Base-by-base conservation (phyloP, 2,113 vertebrate genomes). In the Cyprinus carpio region DNA sequence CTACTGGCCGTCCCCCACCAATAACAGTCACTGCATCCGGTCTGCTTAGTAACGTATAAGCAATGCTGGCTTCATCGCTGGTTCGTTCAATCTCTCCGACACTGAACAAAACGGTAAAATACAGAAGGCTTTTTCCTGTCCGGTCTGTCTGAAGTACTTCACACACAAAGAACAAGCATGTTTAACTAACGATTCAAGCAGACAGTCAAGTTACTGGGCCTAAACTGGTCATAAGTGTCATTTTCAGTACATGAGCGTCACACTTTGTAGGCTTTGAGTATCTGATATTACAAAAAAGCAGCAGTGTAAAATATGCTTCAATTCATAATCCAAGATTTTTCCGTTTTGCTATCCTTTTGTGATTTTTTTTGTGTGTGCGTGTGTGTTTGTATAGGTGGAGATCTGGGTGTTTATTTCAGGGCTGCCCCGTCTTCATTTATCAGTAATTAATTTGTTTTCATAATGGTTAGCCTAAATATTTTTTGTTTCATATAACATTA, bases 141-240 rank as follows among this genome's bases (percentile, higher is more conserved):
- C 77, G 86, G 84, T 81, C 67, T 86, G 82, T 90, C 84, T 82
- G 83, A 65, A 78, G 82, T 88, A 87, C 86, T 87, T 90, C 88
- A 89, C 85, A 85, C 84, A 64, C 62, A 29, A 69, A 83, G 71
- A 85, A 81, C 79, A 78, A 27, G 43, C 85, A 89, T 89, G 88
- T 91, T 92, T 89, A 90, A 89, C 85, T 87, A 85, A 76, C 83
- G 83, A 85, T 87, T 90, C 75, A 74, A 91, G 90, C 85, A 91
- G 75, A 64, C 37, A 60, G 67, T 76, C 58, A 43, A 34, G 65
- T 69, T 69, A 10, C 65, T 34, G 67, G 20, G 67, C 9, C n/a
- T 71, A 12, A 40, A 71, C 4, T 10, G 20, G 67, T 40, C 65
- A 69, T 10, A 43, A 43, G 34, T 27, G 23, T 80, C 15, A 18